Base-by-base conservation (phyloP, 2,888 invertebrate genomes). In the Drosophila mimetica region DNA sequence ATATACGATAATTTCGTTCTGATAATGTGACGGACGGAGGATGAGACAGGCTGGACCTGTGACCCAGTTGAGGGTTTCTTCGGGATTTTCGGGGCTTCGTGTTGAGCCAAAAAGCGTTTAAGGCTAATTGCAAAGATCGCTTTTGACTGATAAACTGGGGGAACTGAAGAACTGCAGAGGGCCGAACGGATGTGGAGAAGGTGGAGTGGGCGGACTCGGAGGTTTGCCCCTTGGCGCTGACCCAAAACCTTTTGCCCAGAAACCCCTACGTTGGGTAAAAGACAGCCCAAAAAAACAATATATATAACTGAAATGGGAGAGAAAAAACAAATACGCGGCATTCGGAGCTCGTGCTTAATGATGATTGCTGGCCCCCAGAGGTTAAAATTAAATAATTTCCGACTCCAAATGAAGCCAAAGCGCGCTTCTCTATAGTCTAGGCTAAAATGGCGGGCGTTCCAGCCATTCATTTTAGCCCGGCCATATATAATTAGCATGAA, bases 101-200 rank as follows among this genome's bases (percentile, higher is more conserved):
- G 37, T 46, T 87, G 86, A 81, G 87, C 89, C 87, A 82, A 81
- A 88, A 86, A 87, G 85, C 87, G 87, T 89, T 87, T 89, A 83
- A 89, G 88, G 87, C 89, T 89, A 89, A 87, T 87, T 89, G 84
- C 84, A 85, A 84, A 85, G 84, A 85, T 85, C 83, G 88, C 89
- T 88, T 86, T 88, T 79, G 74, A 77, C 79, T 79, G 84, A 85
- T 85, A 89, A 89, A 87, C 79, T n/a, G n/a, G n/a, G n/a, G n/a
- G n/a, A n/a, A n/a, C n/a, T n/a, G n/a, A n/a, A n/a, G 74, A 71
- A 81, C 59, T 41, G 48, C 32, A 44, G 61, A 50, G 59, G 41
- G 75, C 37, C 34, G 51, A 42, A 46, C 22, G 11, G 44, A 20
- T 46, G 39, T 46, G 32, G 51, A 44, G 57, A 54, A 51, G 70